phyloP scores from a whole-genome alignment of 2,113 vertebrate species.

The Leptobrachium leishanense region DNA sequence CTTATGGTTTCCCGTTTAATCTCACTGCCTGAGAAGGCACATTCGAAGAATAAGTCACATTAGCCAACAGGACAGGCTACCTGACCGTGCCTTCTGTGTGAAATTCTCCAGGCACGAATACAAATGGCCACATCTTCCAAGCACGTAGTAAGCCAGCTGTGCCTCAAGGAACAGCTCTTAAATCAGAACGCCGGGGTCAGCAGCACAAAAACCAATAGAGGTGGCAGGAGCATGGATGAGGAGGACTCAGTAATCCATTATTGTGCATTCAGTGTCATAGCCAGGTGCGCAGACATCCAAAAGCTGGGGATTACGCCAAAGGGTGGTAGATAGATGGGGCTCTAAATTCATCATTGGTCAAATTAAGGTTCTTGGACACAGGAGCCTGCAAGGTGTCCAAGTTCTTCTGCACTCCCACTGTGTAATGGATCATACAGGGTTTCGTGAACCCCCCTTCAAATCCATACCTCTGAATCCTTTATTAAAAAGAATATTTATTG shows the following conservation, averaged over 20 bases:
- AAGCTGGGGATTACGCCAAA: constrained; percentile 37
- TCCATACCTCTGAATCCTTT: too few relatives aligned
- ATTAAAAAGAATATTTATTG: too few relatives aligned
- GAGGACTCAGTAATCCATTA: constrained; percentile 37
- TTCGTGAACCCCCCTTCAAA: too few relatives aligned
- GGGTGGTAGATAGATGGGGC: constrained; percentile 57
- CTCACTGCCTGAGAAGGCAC: constrained; percentile 31
- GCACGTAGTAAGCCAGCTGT: constrained; percentile 23
- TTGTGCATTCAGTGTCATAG: constrained; percentile 11
- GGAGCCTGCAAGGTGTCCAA: neutral
- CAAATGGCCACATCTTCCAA: constrained; percentile 27
- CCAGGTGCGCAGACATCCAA: constrained; percentile 19
- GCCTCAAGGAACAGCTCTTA: constrained; percentile 28
- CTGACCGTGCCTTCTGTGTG: constrained; percentile 36
- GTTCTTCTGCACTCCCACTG: neutral
- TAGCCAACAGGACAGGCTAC: constrained; percentile 16
- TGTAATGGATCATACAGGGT: too few relatives aligned
- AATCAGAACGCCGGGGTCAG: constrained; percentile 35
- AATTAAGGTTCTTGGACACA: neutral
- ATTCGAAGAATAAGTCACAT: constrained; percentile 26
- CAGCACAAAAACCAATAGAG: constrained; percentile 39
- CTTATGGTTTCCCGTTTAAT: constrained; percentile 27
- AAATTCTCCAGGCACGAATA: constrained; percentile 34
- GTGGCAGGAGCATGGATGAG: constrained; percentile 10
- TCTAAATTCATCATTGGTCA: neutral